Base-by-base conservation (phyloP, 2,797 vertebrate genomes). In the Microctenopoma stevenorrisi region DNA sequence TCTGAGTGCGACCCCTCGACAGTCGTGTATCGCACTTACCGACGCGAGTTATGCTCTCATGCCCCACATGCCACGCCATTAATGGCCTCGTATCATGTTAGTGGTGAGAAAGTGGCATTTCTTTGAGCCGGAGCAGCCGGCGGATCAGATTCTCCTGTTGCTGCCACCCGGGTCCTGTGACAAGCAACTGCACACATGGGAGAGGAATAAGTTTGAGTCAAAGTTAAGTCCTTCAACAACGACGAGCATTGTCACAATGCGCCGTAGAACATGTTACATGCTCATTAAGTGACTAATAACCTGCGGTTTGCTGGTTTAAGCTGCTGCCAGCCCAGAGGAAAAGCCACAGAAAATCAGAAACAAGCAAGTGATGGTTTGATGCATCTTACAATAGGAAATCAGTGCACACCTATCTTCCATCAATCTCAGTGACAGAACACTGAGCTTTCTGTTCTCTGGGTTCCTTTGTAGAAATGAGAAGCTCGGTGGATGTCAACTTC, bases 11-110 rank as follows among this genome's bases (percentile, higher is more conserved):
- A 53, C 28, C 7, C 26, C 28, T 5, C 22, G 33, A 42, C 58
- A 30, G 77, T 62, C 67, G 62, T 69, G 44, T 70, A n/a, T 50
- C 65, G 11, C 26, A 7, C 48, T 38, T 62, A 57, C 66, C 74
- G 82, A 84, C 83, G 77, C 71, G 82, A 86, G 38, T 67, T 63
- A n/a, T 26, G 62, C 57, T 11, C 26, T 25, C 65, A 48, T 76
- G 68, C 64, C 6, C 1, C 2, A 26, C 68, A 59, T 79, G 53
- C 84, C 72, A 47, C 3, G 47, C 81, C 79, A 73, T 84, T 83
- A 70, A 86, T 65, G 71, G 26, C 55, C 52, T 64, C 28, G 74
- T 49, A 70, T 84, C 78, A 37, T 25, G 83, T 82, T 48, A n/a
- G 33, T 5, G 58, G 65, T 50, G 37, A 78, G 65, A 46, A 47